Evolutionary conservation across 2,888 invertebrate genomes (phyloP), one percentile per base, ranked within the genome.

Genomic region (Ypsolopha sequella): DNA sequence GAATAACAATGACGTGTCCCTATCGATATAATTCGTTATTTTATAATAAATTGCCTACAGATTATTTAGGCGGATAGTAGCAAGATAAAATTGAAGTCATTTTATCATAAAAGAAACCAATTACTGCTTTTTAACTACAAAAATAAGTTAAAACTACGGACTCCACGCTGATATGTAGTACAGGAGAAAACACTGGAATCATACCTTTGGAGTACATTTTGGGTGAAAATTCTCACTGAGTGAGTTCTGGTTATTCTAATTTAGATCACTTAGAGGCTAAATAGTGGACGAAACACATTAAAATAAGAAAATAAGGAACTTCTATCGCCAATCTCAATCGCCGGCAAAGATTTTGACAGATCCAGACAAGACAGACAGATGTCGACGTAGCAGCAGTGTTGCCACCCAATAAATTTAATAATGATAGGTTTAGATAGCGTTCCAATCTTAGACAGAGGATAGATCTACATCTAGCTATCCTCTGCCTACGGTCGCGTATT

Each of bases 361-460:
- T n/a, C n/a, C n/a, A n/a, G n/a, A n/a, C n/a, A n/a, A n/a, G 79
- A 78, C 77, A 70, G 62, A 64, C 68, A 73, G 65, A 59, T 58
- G 68, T 70, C 76, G 71, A 81, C 81, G 80, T 80, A 66, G 77
- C 75, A 69, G 2, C 9, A 36, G 50, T 62, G 62, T 66, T 71
- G 61, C 68, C 53, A n/a, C n/a, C n/a, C n/a, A n/a, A n/a, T n/a
- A n/a, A n/a, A n/a, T n/a, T n/a, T n/a, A n/a, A n/a, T n/a, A n/a
- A n/a, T n/a, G n/a, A n/a, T n/a, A n/a, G n/a, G n/a, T n/a, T n/a
- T n/a, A n/a, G n/a, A n/a, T n/a, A n/a, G n/a, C n/a, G n/a, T n/a
- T n/a, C n/a, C n/a, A n/a, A n/a, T n/a, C n/a, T n/a, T n/a, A n/a
- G n/a, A n/a, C n/a, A n/a, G n/a, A n/a, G n/a, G n/a, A n/a, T n/a